Percentiles rank a stretch among this genome's conserved stretches.
Evolutionary conservation across 2,113 vertebrate species (phyloP).

Genomic region (Origma solitaria): DNA sequence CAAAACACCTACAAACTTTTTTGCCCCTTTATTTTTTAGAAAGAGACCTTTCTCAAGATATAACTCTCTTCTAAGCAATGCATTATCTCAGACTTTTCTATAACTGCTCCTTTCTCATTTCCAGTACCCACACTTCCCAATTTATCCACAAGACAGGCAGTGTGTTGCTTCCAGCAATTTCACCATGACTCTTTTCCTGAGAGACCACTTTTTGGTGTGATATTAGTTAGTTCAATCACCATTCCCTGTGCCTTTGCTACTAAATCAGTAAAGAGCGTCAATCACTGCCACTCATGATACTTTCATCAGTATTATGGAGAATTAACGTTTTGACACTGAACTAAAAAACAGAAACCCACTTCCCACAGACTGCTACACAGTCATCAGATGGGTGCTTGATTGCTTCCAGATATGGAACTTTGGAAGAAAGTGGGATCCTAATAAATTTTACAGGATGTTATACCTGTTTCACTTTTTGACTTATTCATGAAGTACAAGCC

Average conservation of each 20-base stretch:
- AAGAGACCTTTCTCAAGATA: not conserved
- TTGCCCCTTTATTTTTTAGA: not conserved
- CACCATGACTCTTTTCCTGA: not conserved
- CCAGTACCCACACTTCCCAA: not conserved
- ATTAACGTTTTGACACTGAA: not conserved
- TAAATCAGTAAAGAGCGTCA: not conserved
- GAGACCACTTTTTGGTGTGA: not conserved
- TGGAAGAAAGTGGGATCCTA: not conserved
- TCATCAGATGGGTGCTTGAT: not conserved
- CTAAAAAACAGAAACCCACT: not conserved
- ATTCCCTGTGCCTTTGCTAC: not conserved
- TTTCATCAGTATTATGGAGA: not conserved
- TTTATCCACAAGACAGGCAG: constrained; percentile 7
- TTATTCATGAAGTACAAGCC: not conserved
- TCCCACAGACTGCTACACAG: not conserved
- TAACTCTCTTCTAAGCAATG: not conserved
- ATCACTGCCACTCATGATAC: not conserved
- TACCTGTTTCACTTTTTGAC: not conserved
- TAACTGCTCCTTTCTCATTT: constrained; percentile 14
- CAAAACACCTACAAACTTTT: not conserved
- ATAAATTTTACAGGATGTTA: not conserved
- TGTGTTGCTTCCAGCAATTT: not conserved
- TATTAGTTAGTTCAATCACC: not conserved
- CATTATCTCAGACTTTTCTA: not conserved
- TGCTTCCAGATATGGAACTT: not conserved